Base-by-base conservation (phyloP, 2,797 vertebrate genomes). In the Apogon talboti region DNA sequence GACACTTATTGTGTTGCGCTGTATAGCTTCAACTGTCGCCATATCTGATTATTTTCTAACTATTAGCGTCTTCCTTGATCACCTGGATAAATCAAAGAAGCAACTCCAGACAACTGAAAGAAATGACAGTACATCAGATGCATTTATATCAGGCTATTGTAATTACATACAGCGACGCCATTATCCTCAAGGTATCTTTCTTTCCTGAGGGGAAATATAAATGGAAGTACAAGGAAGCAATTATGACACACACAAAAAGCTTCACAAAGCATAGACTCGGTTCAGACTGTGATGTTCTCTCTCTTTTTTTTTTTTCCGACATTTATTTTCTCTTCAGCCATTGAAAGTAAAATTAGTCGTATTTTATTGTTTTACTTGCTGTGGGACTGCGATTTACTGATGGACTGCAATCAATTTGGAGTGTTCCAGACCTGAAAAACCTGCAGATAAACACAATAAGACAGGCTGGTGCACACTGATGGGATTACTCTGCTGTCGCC, bases 361-460 rank as follows among this genome's bases (percentile, higher is more conserved):
- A 48, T 74, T 76, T 54, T 57, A 60, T 66, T 42, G 41, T 76
- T 74, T 71, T 61, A 83, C 68, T 58, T 74, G 42, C 66, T 75
- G 46, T 66, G 63, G 60, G 68, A 74, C 62, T 12, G 19, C 69
- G 60, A 76, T 85, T 78, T 82, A 62, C 68, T 79, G 49, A 51
- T 74, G 61, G 66, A 78, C 68, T 65, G 71, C 78, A 73, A 79
- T 88, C 84, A 83, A 64, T 85, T 76, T 71, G 67, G 69, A 85
- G 68, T 83, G 85, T 87, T 85, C 52, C 72, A 73, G 71, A 77
- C 59, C 75, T 71, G 54, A 79, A 81, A 87, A 83, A 53, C 83
- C 80, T 78, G 79, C 76, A 73, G 78, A 87, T 82, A 83, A 85
- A 87, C 74, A 90, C 87, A 90, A 80, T 82, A 83, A 83, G 76